Conservation (phyloP, 2,888 invertebrate species). For the Pristionchus fissidentatus region DNA sequence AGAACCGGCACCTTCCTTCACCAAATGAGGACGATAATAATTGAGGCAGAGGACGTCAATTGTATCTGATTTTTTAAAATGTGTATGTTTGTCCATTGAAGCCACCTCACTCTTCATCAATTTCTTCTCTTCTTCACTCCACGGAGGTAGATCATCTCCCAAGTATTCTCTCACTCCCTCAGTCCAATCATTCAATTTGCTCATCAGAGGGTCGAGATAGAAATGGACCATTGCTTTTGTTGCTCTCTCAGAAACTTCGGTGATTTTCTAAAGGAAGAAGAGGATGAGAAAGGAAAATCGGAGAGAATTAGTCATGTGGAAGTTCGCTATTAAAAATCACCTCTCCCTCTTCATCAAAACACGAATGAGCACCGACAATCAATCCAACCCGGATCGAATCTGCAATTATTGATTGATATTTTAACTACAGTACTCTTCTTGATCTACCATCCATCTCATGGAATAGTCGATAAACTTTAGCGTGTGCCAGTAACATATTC, state of each 20-base stretch:
- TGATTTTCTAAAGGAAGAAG: not conserved
- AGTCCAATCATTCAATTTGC: conserved; percentile 13
- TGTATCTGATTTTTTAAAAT: conserved; percentile 77
- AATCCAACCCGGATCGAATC: not conserved
- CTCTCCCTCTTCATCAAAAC: conserved; percentile 5
- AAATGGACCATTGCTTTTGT: not conserved
- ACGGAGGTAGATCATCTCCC: conserved; percentile 52
- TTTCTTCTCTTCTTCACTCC: conserved; percentile 57
- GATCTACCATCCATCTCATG: conserved; percentile 74
- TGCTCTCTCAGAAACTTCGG: not conserved
- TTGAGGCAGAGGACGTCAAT: conserved; percentile 86
- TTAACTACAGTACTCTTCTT: not conserved
- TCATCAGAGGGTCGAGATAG: conserved; percentile 1
- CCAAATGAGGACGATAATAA: conserved; percentile 80
- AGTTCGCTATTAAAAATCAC: not conserved
- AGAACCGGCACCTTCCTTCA: conserved; percentile 36
- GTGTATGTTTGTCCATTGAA: not conserved
- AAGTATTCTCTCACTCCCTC: not conserved
- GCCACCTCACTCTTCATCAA: conserved; percentile 42
- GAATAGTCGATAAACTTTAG: conserved; percentile 82
- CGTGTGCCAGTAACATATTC: conserved; percentile 82
- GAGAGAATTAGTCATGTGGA: not conserved
- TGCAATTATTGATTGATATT: not conserved
- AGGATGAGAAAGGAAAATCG: not conserved
- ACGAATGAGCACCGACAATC: conserved; percentile 26